Percentiles rank a stretch among this genome's conserved stretches.
Evolutionary conservation across 1,140 invertebrate genomes (phyloP).

Genomic region (Tribolium madens): DNA sequence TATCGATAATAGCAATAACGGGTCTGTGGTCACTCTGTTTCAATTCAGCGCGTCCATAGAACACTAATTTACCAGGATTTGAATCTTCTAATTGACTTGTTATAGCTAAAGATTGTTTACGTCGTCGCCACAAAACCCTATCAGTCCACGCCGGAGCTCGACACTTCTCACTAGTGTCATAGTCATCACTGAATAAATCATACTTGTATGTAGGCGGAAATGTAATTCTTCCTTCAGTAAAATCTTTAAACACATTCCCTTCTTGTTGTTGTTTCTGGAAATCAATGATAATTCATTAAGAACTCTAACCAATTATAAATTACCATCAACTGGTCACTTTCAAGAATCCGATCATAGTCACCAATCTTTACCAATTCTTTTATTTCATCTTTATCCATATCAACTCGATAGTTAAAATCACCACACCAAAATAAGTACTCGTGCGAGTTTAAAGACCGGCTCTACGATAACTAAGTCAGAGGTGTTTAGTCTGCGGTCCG

Average conservation of each 20-base stretch:
- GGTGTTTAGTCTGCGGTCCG: neutral
- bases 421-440: conserved; percentile 99
- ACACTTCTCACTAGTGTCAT: conserved; percentile 99
- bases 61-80: conserved; percentile 83
- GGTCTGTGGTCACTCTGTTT: conserved; percentile 99
- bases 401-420: conserved; percentile 99
- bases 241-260: conserved; percentile 94
- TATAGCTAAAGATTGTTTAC: conserved; percentile 78
- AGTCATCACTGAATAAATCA: conserved; percentile 98
- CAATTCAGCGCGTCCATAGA: conserved; percentile 93
- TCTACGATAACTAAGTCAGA: conserved; percentile 64
- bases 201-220: conserved; percentile 99
- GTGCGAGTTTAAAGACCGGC: conserved; percentile 90
- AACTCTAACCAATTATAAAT: conserved; percentile 8
- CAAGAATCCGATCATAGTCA: conserved; percentile 83
- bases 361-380: conserved; percentile 85
- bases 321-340: conserved; percentile 89
- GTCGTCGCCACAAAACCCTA: conserved; percentile 89
- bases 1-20: conserved; percentile 90
- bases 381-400: conserved; percentile 95
- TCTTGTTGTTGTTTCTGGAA: conserved; percentile 78
- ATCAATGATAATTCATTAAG: no score
- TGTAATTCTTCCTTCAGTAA: conserved; percentile 90
- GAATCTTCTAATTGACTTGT: conserved; percentile 53
- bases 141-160: conserved; percentile 98